These are phyloP conservation scores for Percina caprodes DNA, from an alignment of 2,113 vertebrate genomes.

Conservation along the genomic window DNA sequence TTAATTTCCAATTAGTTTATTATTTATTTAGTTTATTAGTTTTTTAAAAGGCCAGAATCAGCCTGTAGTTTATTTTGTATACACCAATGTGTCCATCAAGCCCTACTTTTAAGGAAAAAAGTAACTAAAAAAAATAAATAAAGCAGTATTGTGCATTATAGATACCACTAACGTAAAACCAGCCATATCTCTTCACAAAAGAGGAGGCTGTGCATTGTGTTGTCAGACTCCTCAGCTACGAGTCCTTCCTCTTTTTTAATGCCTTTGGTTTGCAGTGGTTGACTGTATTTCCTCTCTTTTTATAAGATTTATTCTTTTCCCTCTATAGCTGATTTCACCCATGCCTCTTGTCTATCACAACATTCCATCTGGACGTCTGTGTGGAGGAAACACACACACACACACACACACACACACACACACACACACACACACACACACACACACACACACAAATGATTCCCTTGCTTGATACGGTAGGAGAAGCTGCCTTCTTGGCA, in stretches of 20 bases:
- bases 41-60: conserved; percentile 16
- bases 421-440: not conserved
- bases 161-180: conserved; percentile 20
- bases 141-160: conserved; percentile 13
- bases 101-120: not conserved
- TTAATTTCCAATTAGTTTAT: not conserved
- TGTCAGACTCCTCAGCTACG: conserved; percentile 1
- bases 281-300: conserved; percentile 35
- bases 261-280: conserved; percentile 24
- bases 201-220: conserved; percentile 10
- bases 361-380: conserved; percentile 34
- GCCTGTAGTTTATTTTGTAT: not conserved
- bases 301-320: conserved; percentile 17
- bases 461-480: not conserved
- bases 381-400: conserved; percentile 5
- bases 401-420: conserved; percentile 1
- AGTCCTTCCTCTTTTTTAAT: conserved; percentile 18
- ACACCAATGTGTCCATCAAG: not conserved
- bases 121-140: not conserved
- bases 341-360: conserved; percentile 33
- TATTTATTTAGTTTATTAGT: too few species aligned
- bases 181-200: conserved; percentile 15
- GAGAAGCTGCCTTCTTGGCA: conserved; percentile 24
- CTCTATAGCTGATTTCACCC: conserved; percentile 43
- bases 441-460: conserved; percentile 6